Conservation (phyloP, 2,888 invertebrate species). For the Andrena dorsata region DNA sequence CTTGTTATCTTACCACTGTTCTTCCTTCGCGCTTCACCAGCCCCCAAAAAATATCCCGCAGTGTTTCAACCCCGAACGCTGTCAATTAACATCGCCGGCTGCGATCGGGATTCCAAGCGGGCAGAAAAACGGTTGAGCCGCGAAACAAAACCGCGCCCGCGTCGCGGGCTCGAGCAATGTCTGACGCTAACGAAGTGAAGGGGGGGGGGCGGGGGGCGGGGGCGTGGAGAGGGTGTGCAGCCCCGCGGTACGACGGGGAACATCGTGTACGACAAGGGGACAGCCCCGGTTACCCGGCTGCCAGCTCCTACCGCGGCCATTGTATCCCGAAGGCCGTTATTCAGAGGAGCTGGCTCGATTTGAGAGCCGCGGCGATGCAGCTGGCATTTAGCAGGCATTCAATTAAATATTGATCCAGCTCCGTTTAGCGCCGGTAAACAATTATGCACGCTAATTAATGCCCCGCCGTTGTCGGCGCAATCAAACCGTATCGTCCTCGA, state of each 20-base stretch:
- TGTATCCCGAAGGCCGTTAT: constrained; percentile 73
- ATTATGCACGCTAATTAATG: constrained; percentile 84
- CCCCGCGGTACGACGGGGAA: constrained; percentile 47
- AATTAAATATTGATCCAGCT: constrained; percentile 84
- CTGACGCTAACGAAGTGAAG: constrained; percentile 39
- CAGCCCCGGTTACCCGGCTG: constrained; percentile 14
- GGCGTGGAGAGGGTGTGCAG: constrained; percentile 6
- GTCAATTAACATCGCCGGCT: constrained; percentile 5
- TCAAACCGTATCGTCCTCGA: constrained; percentile 81
- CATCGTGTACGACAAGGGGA: constrained; percentile 63
- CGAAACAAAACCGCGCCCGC: constrained; percentile 10
- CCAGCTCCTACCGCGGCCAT: constrained; percentile 50
- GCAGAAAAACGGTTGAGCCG: not conserved
- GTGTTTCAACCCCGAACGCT: not conserved
- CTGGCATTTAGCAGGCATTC: constrained; percentile 83
- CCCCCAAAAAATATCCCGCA: not conserved
- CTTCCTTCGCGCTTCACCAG: too few relatives aligned
- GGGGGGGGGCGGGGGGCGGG: constrained; percentile 25
- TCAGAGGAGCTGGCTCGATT: constrained; percentile 77
- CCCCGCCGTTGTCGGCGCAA: constrained; percentile 80
- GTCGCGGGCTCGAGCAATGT: constrained; percentile 7
- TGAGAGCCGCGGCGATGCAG: constrained; percentile 78
- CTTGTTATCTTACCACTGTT: too few relatives aligned
- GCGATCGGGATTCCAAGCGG: constrained; percentile 8
- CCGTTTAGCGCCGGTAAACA: constrained; percentile 83